These are phyloP conservation scores for Otolemur garnettii DNA, from an alignment of 2,113 vertebrate genomes.

Conservation along the genomic window DNA sequence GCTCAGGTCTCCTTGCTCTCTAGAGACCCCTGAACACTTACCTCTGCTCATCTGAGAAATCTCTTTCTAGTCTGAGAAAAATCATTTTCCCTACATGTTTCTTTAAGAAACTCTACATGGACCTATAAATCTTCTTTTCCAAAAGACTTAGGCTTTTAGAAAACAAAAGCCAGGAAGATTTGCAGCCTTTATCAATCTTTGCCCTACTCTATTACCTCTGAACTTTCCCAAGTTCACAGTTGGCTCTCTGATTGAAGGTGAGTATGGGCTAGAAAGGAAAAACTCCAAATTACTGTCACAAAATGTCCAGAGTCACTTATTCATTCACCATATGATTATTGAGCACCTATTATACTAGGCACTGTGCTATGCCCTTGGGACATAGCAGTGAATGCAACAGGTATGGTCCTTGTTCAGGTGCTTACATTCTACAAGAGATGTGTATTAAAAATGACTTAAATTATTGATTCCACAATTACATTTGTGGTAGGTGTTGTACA, in stretches of 20 bases:
- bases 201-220: background rate
- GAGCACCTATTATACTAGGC: background rate
- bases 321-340: background rate
- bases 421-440: constrained; percentile 40
- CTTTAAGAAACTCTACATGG: constrained; percentile 12
- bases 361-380: background rate
- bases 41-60: background rate
- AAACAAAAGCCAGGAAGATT: constrained; percentile 1
- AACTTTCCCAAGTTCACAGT: background rate
- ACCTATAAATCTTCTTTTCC: background rate
- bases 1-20: background rate
- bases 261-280: constrained; percentile 38
- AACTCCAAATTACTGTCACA: background rate
- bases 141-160: constrained; percentile 19
- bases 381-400: background rate
- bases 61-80: constrained; percentile 13
- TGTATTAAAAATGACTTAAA: constrained; percentile 10
- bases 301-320: constrained; percentile 25
- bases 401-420: background rate
- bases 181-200: background rate
- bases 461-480: constrained; percentile 38
- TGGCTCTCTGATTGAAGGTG: constrained; percentile 32
- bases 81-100: constrained; percentile 40
- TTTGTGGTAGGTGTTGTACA: constrained; percentile 29
- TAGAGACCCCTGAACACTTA: background rate